Evolutionary conservation across 2,888 invertebrate species (phyloP).

Genomic region (Antheraea yamamai): DNA sequence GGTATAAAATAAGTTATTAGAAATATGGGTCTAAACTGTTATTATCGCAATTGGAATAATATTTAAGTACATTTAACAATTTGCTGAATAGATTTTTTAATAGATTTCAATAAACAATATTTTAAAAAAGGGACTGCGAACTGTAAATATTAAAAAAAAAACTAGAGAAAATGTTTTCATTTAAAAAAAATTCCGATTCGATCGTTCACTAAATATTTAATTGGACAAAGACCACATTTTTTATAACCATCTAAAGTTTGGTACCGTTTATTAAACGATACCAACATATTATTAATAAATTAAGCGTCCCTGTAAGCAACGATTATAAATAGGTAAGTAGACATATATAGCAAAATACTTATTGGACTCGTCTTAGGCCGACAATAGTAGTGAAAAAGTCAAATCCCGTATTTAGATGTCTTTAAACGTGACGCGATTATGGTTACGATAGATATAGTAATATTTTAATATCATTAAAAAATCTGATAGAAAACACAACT

Average conservation of each 20-base stretch:
- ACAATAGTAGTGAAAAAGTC: not conserved
- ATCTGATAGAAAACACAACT: not conserved
- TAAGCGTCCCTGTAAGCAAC: not conserved
- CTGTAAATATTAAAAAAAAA: not conserved
- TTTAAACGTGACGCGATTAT: not conserved
- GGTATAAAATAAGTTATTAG: not conserved
- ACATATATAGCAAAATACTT: not conserved
- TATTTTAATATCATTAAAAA: not conserved
- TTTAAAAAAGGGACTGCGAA: not conserved
- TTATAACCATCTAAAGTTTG: not conserved
- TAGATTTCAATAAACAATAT: too few species aligned
- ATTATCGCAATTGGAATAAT: too few species aligned
- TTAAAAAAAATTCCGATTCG: not conserved
- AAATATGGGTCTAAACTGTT: not conserved
- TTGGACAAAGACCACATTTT: not conserved
- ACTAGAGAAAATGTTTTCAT: not conserved
- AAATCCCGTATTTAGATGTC: not conserved
- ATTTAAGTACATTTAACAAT: too few species aligned
- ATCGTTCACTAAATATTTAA: not conserved
- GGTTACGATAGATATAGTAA: not conserved
- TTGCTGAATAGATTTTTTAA: too few species aligned
- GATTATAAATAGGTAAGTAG: not conserved
- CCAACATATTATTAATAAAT: not conserved
- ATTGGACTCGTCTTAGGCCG: constrained; percentile 3
- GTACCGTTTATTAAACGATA: not conserved